These are phyloP conservation scores for Cydia splendana DNA, from an alignment of 1,140 invertebrate genomes.

Conservation along the genomic window DNA sequence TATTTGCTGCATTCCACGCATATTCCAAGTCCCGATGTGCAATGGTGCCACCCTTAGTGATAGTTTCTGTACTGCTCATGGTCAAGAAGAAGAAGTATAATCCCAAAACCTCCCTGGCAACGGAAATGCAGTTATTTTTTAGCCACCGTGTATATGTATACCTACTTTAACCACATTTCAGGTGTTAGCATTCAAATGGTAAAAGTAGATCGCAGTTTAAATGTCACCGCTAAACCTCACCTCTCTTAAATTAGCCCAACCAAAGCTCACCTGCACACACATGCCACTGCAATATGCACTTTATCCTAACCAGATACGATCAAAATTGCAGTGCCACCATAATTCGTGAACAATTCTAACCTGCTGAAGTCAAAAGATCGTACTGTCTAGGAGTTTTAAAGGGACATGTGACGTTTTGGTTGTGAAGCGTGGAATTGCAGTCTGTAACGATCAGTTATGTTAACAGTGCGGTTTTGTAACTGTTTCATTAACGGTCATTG, in stretches of 20 bases:
- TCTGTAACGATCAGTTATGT: conserved; percentile 6
- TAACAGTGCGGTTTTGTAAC: not conserved
- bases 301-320: not conserved
- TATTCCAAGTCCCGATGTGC: no score
- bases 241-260: conserved; percentile 16
- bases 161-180: no score
- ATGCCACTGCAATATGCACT: not conserved
- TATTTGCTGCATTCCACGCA: no score
- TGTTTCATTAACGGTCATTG: conserved; percentile 13
- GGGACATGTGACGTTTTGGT: not conserved
- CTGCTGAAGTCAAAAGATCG: not conserved
- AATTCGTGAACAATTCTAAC: not conserved
- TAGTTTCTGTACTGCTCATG: no score
- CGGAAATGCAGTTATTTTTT: no score
- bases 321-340: not conserved
- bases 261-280: conserved; percentile 9
- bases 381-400: not conserved
- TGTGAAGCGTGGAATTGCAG: not conserved
- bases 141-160: no score
- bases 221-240: not conserved
- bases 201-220: not conserved
- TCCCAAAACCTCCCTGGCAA: no score
- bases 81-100: no score
- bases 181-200: not conserved
- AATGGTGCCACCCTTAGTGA: no score